These are phyloP conservation scores for Virgularia gustaviana DNA, from an alignment of 92 coral and sea anemone species.

Conservation along the genomic window DNA sequence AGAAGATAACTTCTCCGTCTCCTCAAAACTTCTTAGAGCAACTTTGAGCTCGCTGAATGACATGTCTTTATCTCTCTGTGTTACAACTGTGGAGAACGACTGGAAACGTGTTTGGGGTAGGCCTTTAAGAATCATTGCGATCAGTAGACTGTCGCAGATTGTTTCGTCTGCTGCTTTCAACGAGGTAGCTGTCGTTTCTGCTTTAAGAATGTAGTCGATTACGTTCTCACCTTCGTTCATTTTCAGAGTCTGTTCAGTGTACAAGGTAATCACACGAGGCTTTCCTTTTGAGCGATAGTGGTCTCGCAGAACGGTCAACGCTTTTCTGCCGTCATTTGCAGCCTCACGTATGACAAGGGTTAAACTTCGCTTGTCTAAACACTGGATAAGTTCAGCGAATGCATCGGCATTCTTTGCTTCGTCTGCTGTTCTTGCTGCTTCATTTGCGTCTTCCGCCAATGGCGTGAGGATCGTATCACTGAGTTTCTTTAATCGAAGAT, in stretches of 20 bases:
- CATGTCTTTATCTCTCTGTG: constrained; percentile 30
- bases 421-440: no score
- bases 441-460: constrained; percentile 13
- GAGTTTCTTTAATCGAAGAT: constrained; percentile 40
- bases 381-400: constrained; percentile 4
- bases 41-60: constrained; percentile 33
- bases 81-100: constrained; percentile 27
- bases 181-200: neutral
- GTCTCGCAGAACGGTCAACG: neutral
- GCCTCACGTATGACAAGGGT: neutral
- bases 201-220: constrained; percentile 1
- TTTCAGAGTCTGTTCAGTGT: constrained; percentile 8
- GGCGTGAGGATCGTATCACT: constrained; percentile 30
- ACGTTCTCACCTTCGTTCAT: constrained; percentile 5
- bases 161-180: constrained; percentile 25
- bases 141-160: constrained; percentile 8
- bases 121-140: constrained; percentile 19
- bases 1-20: constrained; percentile 4
- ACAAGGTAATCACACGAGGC: neutral
- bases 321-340: neutral
- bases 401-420: constrained; percentile 36
- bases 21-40: constrained; percentile 16
- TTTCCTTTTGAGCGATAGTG: neutral
- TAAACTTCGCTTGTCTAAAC: neutral
- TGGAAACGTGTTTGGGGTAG: constrained; percentile 13